Evolutionary conservation across 2,797 vertebrate genomes (phyloP), one percentile per base, ranked within the genome.

Genomic region (Parotocinclus haroldoi): DNA sequence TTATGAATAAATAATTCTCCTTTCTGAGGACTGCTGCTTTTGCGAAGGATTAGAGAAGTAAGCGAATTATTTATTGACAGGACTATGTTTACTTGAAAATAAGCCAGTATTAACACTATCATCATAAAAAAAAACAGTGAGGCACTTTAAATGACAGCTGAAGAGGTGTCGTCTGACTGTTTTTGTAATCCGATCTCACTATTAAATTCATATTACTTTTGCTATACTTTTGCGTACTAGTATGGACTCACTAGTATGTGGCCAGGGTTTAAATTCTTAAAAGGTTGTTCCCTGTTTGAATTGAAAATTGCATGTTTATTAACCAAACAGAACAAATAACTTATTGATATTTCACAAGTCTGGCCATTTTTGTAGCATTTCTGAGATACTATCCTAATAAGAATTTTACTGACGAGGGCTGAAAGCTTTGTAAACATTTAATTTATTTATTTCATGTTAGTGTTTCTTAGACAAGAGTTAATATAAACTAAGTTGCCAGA

Each of bases 261-360:
- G 67, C 61, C 71, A 68, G 74, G 74, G 69, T 73, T 81, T 63
- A 79, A 78, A 80, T 53, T 69, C 78, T 77, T 75, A 79, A 82
- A 67, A 78, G 81, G 73, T 77, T 80, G 79, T 82, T 82, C 78
- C 79, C 75, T 79, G 77, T 64, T 71, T 56, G 9, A 51, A 27
- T 61, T 54, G 57, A 19, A 51, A 61, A 11, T 48, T 58, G 54
- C 46, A 54, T 54, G 27, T 55, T 64, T 57, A 14, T 36, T 16
- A 57, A 39, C 17, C n/a, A 54, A 58, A 70, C 54, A 42, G 13
- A 58, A 9, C 37, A 54, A n/a, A 45, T 17, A 14, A 58, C 46
- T 68, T 45, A 49, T 51, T 42, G 58, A 19, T 64, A 4, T 74
- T 63, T 78, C 46, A 66, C 63, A 27, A 27, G 49, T 51, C 55